Conservation (phyloP, 2,113 vertebrate genomes). For the Ptyas mucosa region DNA sequence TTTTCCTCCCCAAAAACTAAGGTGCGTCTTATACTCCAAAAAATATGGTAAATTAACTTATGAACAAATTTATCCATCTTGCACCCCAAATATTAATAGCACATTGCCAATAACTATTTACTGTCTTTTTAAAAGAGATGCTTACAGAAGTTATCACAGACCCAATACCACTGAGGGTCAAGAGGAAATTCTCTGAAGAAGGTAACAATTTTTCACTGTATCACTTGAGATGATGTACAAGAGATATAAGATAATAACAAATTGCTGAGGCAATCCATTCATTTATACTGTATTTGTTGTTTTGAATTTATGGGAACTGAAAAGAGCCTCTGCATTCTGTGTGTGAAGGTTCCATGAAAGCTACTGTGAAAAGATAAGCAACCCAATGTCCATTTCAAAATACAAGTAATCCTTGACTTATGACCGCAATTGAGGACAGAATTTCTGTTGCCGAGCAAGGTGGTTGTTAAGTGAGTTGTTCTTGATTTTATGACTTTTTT, state of each 20-base stretch:
- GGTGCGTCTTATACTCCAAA: too few species aligned
- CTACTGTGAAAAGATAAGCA: not conserved
- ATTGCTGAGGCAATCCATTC: not conserved
- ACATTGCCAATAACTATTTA: conserved; percentile 19
- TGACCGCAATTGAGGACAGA: not conserved
- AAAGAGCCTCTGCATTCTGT: not conserved
- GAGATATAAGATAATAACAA: not conserved
- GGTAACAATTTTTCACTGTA: conserved; percentile 45
- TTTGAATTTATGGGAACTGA: not conserved
- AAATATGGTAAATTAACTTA: not conserved
- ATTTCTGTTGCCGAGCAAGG: not conserved
- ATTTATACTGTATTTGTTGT: not conserved
- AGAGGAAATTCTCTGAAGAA: conserved; percentile 61
- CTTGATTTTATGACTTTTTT: not conserved
- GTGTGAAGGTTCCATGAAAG: not conserved
- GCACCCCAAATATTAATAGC: conserved; percentile 1
- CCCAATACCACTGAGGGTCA: conserved; percentile 45
- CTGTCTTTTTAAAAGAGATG: conserved; percentile 56
- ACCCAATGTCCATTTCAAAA: not conserved
- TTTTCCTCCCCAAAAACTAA: too few species aligned
- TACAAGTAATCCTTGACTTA: not conserved
- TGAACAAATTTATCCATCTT: not conserved
- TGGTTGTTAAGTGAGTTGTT: not conserved
- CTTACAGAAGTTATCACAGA: conserved; percentile 53
- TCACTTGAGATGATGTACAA: conserved; percentile 4